A percentile compares a stretch with the other conserved stretches of the same genome.
Evolutionary conservation across 2,888 invertebrate genomes (phyloP).

Genomic region (Plebejus argus): DNA sequence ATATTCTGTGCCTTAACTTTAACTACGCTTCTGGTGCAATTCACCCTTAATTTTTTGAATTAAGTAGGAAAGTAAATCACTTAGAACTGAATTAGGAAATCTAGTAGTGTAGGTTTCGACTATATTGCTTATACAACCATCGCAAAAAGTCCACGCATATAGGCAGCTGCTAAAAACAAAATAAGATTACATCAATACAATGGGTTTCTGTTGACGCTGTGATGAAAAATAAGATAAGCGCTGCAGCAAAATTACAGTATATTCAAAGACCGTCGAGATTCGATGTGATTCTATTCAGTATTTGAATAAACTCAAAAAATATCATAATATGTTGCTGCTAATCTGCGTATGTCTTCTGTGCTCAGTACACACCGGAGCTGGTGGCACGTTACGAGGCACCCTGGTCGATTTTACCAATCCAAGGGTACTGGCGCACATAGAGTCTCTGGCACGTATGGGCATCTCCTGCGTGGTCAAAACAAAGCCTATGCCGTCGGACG

Average conservation of each 20-base stretch:
- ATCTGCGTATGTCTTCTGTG: conserved; percentile 48
- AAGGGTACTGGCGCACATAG: conserved; percentile 70
- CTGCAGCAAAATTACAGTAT: background rate
- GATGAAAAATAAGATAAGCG: background rate
- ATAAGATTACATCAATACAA: background rate
- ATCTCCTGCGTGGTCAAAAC: conserved; percentile 74
- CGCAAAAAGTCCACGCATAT: background rate
- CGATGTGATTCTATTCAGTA: background rate
- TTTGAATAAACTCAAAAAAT: conserved; percentile 36
- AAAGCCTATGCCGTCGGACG: conserved; percentile 70
- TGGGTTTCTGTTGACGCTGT: background rate
- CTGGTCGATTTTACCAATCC: conserved; percentile 69
- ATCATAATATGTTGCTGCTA: conserved; percentile 40
- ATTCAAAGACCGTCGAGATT: background rate
- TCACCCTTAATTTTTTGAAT: too few species aligned
- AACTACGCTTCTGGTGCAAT: too few species aligned
- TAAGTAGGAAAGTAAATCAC: too few species aligned
- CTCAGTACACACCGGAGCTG: conserved; percentile 40
- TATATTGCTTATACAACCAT: background rate
- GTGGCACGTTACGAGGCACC: conserved; percentile 54
- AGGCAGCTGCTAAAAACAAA: conserved; percentile 26
- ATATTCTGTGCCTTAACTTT: too few species aligned
- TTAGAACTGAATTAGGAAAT: too few species aligned
- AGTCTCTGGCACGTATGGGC: conserved; percentile 69
- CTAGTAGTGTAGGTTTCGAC: background rate